These are phyloP conservation scores for Lymantria dispar DNA, from an alignment of 2,888 invertebrate genomes.

Conservation along the genomic window DNA sequence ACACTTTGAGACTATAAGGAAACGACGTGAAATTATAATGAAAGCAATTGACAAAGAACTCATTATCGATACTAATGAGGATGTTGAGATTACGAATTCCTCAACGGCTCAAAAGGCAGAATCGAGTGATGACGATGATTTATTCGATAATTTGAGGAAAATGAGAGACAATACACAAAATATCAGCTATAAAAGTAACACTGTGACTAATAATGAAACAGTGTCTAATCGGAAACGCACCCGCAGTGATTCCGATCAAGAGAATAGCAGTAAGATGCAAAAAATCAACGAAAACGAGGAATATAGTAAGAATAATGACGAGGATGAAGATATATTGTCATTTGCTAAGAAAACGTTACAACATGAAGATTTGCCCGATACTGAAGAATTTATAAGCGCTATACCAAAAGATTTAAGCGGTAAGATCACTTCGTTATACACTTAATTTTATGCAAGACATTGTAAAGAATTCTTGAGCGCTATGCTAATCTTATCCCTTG, in stretches of 20 bases:
- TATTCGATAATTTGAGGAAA: conserved; percentile 69
- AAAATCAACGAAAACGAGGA: conserved; percentile 60
- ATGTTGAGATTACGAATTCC: conserved; percentile 6
- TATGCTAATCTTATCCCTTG: too few relatives aligned
- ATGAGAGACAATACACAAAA: conserved; percentile 46
- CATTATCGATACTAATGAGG: conserved; percentile 43
- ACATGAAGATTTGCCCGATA: conserved; percentile 61
- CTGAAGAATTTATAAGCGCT: conserved; percentile 60
- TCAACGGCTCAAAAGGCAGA: conserved; percentile 27
- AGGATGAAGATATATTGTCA: conserved; percentile 65
- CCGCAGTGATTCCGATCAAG: conserved; percentile 60
- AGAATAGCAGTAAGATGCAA: conserved; percentile 56
- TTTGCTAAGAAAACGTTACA: conserved; percentile 72
- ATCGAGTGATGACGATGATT: conserved; percentile 66
- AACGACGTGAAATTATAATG: conserved; percentile 79
- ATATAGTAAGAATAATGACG: conserved; percentile 35
- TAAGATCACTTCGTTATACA: conserved; percentile 34
- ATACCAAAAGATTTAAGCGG: conserved; percentile 52
- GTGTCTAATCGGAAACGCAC: conserved; percentile 53
- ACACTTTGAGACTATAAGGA: conserved; percentile 77
- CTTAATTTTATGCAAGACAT: too few relatives aligned
- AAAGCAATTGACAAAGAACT: conserved; percentile 81
- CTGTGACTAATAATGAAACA: conserved; percentile 19
- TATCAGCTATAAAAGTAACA: conserved; percentile 25
- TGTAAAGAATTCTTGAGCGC: too few relatives aligned